Evolutionary conservation across 2,113 vertebrate genomes (phyloP).

Genomic region (Pomatostomus ruficeps): DNA sequence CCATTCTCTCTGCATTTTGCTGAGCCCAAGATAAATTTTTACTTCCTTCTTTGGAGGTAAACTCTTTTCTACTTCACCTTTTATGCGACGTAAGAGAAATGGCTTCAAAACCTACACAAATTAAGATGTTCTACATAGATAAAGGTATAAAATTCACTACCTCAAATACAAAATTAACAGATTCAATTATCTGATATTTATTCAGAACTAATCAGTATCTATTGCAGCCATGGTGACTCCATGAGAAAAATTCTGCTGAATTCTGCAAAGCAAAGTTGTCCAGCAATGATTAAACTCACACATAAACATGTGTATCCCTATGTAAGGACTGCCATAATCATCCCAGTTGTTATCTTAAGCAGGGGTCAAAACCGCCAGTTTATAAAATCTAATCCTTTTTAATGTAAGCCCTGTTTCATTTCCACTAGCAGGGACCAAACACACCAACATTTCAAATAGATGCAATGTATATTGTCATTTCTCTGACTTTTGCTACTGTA

Average conservation of each 20-base stretch:
- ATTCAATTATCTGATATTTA: not conserved
- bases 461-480: not conserved
- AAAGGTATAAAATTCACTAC: not conserved
- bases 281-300: not conserved
- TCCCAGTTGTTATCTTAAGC: not conserved
- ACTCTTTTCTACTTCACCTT: slow-evolving; percentile 88
- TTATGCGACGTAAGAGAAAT: slow-evolving; percentile 87
- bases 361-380: not conserved
- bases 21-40: slow-evolving; percentile 88
- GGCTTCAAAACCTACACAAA: slow-evolving; percentile 83
- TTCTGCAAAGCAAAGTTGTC: not conserved
- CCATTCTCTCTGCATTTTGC: slow-evolving; percentile 92
- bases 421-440: not conserved
- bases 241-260: not conserved
- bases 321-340: not conserved
- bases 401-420: not conserved
- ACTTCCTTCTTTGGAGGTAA: slow-evolving; percentile 89
- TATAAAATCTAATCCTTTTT: not conserved
- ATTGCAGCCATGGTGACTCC: not conserved
- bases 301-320: rapidly evolving
- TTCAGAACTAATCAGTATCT: not conserved
- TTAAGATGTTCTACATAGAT: not conserved
- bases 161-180: not conserved
- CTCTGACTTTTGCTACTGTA: not conserved
- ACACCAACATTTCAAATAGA: not conserved